phyloP scores from a whole-genome alignment of 1,140 invertebrate genomes.

The Penaeus japonicus region DNA sequence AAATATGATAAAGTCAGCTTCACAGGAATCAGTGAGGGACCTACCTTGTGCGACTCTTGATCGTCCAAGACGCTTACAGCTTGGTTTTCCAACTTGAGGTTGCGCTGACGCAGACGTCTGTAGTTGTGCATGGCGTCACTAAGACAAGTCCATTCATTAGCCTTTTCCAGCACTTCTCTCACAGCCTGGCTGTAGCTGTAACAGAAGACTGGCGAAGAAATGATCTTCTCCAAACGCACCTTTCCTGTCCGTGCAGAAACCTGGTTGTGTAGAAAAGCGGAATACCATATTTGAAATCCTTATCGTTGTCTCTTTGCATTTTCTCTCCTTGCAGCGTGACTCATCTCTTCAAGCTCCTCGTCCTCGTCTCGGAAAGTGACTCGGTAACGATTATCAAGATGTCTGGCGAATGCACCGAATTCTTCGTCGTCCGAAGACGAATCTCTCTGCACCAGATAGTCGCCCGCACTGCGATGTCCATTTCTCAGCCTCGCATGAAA shows the following conservation, averaged over 20 bases:
- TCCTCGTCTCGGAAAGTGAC: no score
- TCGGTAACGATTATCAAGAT: no score
- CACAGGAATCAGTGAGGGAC: not conserved
- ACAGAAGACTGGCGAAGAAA: not conserved
- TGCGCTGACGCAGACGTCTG: constrained; percentile 11
- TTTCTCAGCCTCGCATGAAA: no score
- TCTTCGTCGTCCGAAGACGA: no score
- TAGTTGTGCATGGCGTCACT: constrained; percentile 20
- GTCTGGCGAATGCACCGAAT: no score
- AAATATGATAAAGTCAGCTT: no score
- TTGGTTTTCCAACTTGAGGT: constrained; percentile 44
- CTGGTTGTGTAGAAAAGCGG: not conserved
- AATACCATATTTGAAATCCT: no score
- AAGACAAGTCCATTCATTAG: not conserved
- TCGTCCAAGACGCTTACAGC: constrained; percentile 22
- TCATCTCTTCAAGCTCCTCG: no score
- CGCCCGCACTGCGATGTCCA: no score
- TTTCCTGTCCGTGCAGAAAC: not conserved
- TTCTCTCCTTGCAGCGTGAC: no score
- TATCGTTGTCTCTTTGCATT: no score
- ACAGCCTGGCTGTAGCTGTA: constrained; percentile 3
- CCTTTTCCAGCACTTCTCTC: constrained; percentile 13
- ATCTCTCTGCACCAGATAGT: no score
- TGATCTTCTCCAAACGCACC: not conserved
- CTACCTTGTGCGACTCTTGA: constrained; percentile 12